Conservation (phyloP, 1,140 invertebrate species). For the Micrasema minimum region DNA sequence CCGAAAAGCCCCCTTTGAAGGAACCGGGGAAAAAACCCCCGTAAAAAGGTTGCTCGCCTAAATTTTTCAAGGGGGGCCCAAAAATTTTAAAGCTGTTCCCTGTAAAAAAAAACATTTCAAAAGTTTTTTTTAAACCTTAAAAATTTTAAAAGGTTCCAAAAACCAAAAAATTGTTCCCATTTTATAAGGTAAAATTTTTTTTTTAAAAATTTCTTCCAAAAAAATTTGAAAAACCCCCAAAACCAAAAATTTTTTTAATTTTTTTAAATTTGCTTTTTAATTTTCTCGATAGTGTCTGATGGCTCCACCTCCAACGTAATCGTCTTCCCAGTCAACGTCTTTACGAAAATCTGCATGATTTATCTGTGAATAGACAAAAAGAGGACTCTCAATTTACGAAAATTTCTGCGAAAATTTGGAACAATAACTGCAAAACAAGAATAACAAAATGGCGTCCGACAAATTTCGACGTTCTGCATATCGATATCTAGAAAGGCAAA, state of each 20-base stretch:
- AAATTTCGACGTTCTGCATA: not conserved
- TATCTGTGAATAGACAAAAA: conserved; percentile 20
- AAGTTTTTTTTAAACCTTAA: too few species aligned
- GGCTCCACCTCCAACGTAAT: conserved; percentile 77
- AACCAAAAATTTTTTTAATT: too few species aligned
- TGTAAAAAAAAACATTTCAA: too few species aligned
- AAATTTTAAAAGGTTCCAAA: too few species aligned
- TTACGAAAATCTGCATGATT: conserved; percentile 85
- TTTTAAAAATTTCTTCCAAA: too few species aligned
- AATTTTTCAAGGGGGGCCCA: too few species aligned
- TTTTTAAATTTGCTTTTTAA: conserved; percentile 81
- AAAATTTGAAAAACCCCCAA: too few species aligned
- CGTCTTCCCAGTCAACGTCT: conserved; percentile 76
- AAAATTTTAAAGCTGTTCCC: too few species aligned
- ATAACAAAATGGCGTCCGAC: conserved; percentile 25
- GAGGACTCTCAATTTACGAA: not conserved
- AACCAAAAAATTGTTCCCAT: too few species aligned
- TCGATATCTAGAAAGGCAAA: not conserved
- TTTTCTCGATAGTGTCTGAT: conserved; percentile 79
- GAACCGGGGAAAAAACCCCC: too few species aligned
- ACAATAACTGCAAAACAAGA: not conserved
- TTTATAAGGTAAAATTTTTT: conserved; percentile 94
- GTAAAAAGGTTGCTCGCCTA: too few species aligned
- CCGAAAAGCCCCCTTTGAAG: too few species aligned
- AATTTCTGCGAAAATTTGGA: not conserved